Percentiles rank a stretch among this genome's conserved stretches.
These are phyloP conservation scores for Metaphire vulgaris DNA, from an alignment of 1,140 invertebrate species.

Conservation along the genomic window DNA sequence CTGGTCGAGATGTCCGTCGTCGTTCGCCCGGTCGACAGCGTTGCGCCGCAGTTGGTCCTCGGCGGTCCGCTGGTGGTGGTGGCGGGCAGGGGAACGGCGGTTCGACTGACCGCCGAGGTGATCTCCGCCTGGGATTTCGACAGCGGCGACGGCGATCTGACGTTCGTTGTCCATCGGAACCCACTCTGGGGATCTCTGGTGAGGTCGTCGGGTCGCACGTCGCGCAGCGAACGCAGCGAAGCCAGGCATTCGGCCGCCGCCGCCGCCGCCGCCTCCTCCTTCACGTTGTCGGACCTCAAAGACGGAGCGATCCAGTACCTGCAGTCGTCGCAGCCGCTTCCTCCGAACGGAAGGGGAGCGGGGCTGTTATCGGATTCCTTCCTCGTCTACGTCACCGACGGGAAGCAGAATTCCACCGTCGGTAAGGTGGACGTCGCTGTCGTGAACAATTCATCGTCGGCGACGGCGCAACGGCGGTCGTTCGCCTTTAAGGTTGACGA, in stretches of 20 bases:
- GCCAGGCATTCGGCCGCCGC: constrained; percentile 13
- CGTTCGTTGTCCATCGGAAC: constrained; percentile 64
- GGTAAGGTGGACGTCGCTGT: constrained; percentile 52
- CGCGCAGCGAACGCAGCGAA: constrained; percentile 49
- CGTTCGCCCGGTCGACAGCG: constrained; percentile 51
- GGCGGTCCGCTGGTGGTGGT: constrained; percentile 44
- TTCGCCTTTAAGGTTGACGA: constrained; percentile 46
- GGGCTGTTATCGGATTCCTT: constrained; percentile 74
- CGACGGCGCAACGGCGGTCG: constrained; percentile 9
- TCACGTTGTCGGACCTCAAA: constrained; percentile 61
- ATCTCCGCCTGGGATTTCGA: constrained; percentile 50
- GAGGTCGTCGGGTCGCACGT: constrained; percentile 45
- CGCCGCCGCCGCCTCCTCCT: constrained; percentile 63
- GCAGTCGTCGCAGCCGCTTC: constrained; percentile 58
- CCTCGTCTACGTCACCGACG: constrained; percentile 80
- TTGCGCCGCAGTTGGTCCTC: constrained; percentile 42
- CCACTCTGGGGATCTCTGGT: constrained; percentile 55
- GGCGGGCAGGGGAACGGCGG: constrained; percentile 49
- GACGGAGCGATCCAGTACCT: constrained; percentile 47
- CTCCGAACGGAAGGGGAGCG: constrained; percentile 67
- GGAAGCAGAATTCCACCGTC: constrained; percentile 58
- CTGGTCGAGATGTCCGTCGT: constrained; percentile 46
- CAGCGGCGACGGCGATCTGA: constrained; percentile 61
- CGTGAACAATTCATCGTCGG: constrained; percentile 33
- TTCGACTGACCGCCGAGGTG: constrained; percentile 41